Conservation (phyloP, 92 coral and sea anemone species). For the Meandrina meandrites region DNA sequence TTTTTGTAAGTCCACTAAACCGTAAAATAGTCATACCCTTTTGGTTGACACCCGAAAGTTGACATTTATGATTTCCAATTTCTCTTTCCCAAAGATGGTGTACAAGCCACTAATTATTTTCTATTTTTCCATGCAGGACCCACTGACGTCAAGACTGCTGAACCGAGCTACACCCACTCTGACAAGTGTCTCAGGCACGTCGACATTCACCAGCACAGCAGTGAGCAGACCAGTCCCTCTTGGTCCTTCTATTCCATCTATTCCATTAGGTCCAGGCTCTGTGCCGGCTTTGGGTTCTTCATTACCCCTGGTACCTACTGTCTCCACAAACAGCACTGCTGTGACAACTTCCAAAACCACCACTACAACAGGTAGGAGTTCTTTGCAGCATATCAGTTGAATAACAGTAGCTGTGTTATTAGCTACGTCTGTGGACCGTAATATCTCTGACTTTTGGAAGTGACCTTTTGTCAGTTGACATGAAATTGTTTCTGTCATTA, state of each 20-base stretch:
- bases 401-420: background rate
- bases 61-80: too few species aligned
- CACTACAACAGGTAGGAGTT: slow-evolving; percentile 60
- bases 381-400: background rate
- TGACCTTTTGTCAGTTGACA: too few species aligned
- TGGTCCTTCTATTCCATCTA: slow-evolving; percentile 53
- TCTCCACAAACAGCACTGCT: slow-evolving; percentile 15
- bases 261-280: slow-evolving; percentile 6
- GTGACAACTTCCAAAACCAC: slow-evolving; percentile 47
- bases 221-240: slow-evolving; percentile 64
- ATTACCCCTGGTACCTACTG: slow-evolving; percentile 24
- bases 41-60: background rate
- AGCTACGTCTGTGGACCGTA: background rate
- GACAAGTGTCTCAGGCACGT: slow-evolving; percentile 65
- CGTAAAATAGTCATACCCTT: background rate
- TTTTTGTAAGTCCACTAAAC: too few species aligned
- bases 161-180: slow-evolving; percentile 73
- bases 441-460: too few species aligned
- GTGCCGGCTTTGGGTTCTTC: slow-evolving; percentile 1
- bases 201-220: slow-evolving; percentile 77
- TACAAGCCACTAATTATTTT: background rate
- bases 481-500: too few species aligned
- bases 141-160: slow-evolving; percentile 46
- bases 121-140: slow-evolving; percentile 5
- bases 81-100: too few species aligned